Percentiles rank a stretch among this genome's conserved stretches.
Evolutionary conservation across 2,888 invertebrate genomes (phyloP).

Genomic region (Phortica magna): DNA sequence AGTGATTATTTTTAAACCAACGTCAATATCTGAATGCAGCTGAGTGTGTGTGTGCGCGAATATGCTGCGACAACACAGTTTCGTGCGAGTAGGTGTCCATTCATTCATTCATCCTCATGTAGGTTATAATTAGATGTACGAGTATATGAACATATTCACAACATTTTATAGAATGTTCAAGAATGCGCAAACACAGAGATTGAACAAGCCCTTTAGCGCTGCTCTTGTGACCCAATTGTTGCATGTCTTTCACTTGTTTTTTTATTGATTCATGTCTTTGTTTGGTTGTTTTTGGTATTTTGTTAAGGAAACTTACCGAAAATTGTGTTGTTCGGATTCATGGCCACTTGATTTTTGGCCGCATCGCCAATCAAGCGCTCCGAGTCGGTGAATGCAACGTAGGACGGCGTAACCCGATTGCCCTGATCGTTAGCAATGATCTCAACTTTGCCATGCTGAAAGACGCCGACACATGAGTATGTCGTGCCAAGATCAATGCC

Average conservation of each 20-base stretch:
- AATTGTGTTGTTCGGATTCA: constrained; percentile 94
- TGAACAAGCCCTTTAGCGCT: constrained; percentile 4
- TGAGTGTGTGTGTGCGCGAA: not conserved
- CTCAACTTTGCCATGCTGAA: constrained; percentile 92
- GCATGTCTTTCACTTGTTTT: not conserved
- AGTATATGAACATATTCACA: not conserved
- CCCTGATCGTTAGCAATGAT: constrained; percentile 92
- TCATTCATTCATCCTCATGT: constrained; percentile 8
- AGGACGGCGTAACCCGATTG: constrained; percentile 88
- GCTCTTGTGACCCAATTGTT: not conserved
- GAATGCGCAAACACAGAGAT: constrained; percentile 1
- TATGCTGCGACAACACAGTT: not conserved
- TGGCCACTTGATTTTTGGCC: constrained; percentile 91
- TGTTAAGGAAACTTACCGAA: constrained; percentile 87
- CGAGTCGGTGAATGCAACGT: constrained; percentile 91
- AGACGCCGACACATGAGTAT: constrained; percentile 95
- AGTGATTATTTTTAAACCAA: constrained; percentile 28
- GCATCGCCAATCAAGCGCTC: constrained; percentile 92
- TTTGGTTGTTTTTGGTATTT: not conserved
- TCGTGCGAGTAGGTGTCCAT: not conserved
- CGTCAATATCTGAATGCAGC: constrained; percentile 9
- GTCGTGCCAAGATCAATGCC: constrained; percentile 92
- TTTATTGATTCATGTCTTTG: not conserved
- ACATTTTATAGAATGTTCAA: constrained; percentile 25
- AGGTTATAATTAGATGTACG: not conserved